Percentiles rank a stretch among this genome's conserved stretches.
phyloP scores from a whole-genome alignment of 2,797 vertebrate genomes.

The Squalus acanthias region DNA sequence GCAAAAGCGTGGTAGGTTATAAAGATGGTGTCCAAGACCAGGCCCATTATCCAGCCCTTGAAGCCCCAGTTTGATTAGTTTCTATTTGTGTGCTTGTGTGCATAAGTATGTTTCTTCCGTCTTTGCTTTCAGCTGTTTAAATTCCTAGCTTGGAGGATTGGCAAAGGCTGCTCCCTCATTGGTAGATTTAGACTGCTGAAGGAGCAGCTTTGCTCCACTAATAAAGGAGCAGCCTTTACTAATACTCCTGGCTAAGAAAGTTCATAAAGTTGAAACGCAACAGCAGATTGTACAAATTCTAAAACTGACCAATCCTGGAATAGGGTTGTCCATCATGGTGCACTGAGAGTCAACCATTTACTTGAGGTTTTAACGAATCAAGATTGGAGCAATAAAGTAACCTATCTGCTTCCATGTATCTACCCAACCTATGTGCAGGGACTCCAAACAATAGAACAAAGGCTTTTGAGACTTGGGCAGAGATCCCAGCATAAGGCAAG shows the following conservation, averaged over 20 bases:
- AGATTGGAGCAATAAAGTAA: not conserved
- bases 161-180: not conserved
- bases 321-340: not conserved
- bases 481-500: not conserved
- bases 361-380: not conserved
- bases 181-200: not conserved
- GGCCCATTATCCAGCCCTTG: not conserved
- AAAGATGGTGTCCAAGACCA: not conserved
- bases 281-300: not conserved
- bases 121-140: not conserved
- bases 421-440: not conserved
- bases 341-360: not conserved
- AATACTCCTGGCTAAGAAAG: not conserved
- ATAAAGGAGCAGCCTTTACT: not conserved
- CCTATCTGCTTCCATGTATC: not conserved
- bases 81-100: not conserved
- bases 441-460: not conserved
- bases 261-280: not conserved
- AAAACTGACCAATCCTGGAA: not conserved
- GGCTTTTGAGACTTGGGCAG: not conserved
- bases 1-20: not conserved
- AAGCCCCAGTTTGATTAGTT: not conserved
- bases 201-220: not conserved
- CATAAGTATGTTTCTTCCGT: not conserved
- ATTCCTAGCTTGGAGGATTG: not conserved